Base-by-base conservation (phyloP, 2,888 invertebrate genomes). In the Microplitis manilae region DNA sequence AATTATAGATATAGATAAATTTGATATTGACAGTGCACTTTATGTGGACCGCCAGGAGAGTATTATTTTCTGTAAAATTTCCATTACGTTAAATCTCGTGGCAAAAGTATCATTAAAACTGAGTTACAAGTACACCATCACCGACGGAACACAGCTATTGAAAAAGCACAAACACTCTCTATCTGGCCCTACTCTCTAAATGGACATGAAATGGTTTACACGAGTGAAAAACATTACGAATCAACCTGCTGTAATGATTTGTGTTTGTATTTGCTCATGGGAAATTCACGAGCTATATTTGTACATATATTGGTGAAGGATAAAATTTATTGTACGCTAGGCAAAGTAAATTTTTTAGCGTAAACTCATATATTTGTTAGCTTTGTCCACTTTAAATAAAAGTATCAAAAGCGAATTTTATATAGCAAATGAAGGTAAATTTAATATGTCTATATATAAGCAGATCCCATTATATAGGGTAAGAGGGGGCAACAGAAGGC, bases 231-330 rank as follows among this genome's bases (percentile, higher is more conserved):
- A 76, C 64, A 80, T 82, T 81, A 79, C 81, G 80, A 84, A 84
- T 85, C 81, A 84, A 82, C 81, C 80, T 72, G 17, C 75, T 77
- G 77, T 79, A 79, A 79, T 13, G 50, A 50, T 50, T 50, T 50
- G 50, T 50, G 13, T 50, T 50, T 50, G 50, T 81, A 84, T 84
- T 84, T 83, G 79, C 77, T 68, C 71, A 76, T 68, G 80, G 76
- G 76, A 77, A 79, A 79, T 79, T 83, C 81, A 75, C 79, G 76
- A 73, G 69, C 39, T 61, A 13, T 40, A n/a, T 9, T 20, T 17
- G 8, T 15, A 40, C 61, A 39, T 8, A 39, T 39, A 13, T 20
- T 20, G 38, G 67, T 17, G 67, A 64, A 30, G 65, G 6, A 72
- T 60, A 62, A 72, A 62, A 72, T 62, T 60, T 9, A 59, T 60